phyloP scores from a whole-genome alignment of 2,888 invertebrate genomes.

The Lypha dubia region DNA sequence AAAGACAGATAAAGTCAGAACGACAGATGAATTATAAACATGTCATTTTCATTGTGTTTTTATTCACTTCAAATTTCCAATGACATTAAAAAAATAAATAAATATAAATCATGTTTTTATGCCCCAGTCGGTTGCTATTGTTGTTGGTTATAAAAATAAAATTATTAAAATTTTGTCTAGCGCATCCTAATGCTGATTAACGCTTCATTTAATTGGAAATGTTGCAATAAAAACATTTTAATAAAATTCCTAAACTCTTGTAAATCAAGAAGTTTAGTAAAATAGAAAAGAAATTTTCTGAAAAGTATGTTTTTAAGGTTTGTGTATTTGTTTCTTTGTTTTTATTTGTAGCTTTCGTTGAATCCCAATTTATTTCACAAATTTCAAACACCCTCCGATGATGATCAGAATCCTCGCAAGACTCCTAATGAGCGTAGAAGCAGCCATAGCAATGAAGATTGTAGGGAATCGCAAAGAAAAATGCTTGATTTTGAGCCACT shows the following conservation, averaged over 20 bases:
- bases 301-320: neutral
- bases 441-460: conserved; percentile 30
- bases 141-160: conserved; percentile 44
- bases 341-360: conserved; percentile 55
- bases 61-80: conserved; percentile 50
- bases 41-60: conserved; percentile 52
- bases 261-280: neutral
- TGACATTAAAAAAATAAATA: conserved; percentile 40
- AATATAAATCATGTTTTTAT: conserved; percentile 52
- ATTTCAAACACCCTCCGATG: conserved; percentile 47
- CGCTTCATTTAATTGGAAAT: conserved; percentile 62
- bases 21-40: conserved; percentile 64
- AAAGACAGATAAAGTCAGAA: conserved; percentile 13
- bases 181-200: conserved; percentile 33
- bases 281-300: neutral
- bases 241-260: neutral
- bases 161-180: conserved; percentile 56
- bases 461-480: conserved; percentile 24
- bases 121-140: neutral
- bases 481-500: conserved; percentile 27
- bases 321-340: neutral
- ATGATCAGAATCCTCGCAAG: conserved; percentile 40
- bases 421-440: conserved; percentile 43
- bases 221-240: conserved; percentile 15
- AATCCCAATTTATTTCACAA: conserved; percentile 65